phyloP scores from a whole-genome alignment of 2,113 vertebrate species.

The Danio rerio region GRCz12tu NC_133176.1:10546001-10546500 shows the following conservation, averaged over 20 bases:
- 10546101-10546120: too few species aligned
- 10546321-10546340: conserved; percentile 26
- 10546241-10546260: conserved; percentile 10
- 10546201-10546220: conserved; percentile 38
- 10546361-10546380: conserved; percentile 3
- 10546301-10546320: not conserved
- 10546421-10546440: conserved; percentile 25
- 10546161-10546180: not conserved
- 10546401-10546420: not conserved
- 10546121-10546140: too few species aligned
- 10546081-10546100: too few species aligned
- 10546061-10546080: too few species aligned
- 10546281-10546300: not conserved
- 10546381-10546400: not conserved
- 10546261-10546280: conserved; percentile 21
- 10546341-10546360: conserved; percentile 27
- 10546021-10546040: too few species aligned
- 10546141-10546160: too few species aligned
- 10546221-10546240: conserved; percentile 16
- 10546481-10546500: not conserved
- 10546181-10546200: not conserved
- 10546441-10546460: not conserved
- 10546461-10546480: not conserved
- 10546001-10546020: too few species aligned
- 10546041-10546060: too few species aligned